Conservation (phyloP, 2,797 vertebrate genomes). For the Ctenosaura bakeri region DNA sequence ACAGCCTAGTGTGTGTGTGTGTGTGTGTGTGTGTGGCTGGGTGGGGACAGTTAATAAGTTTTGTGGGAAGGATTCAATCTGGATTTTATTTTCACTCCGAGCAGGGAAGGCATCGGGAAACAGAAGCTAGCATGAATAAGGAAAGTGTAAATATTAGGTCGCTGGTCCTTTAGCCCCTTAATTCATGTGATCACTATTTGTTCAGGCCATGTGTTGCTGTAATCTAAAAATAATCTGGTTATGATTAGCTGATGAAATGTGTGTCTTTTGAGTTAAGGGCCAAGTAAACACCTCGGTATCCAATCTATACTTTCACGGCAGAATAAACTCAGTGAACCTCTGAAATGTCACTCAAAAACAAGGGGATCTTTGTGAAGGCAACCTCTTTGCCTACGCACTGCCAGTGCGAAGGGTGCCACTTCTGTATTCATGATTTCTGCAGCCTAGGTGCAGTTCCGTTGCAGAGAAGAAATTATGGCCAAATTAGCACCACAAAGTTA, state of each 20-base stretch:
- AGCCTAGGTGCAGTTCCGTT: neutral
- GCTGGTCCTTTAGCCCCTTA: neutral
- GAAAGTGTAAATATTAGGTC: constrained; percentile 29
- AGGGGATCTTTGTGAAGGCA: constrained; percentile 18
- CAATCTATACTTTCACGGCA: neutral
- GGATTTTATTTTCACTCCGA: neutral
- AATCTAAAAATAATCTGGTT: constrained; percentile 33
- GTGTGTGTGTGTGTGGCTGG: no score
- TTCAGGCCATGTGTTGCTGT: constrained; percentile 45
- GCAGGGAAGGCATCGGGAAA: neutral
- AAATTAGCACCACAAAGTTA: neutral
- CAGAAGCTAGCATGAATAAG: neutral
- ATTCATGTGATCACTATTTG: constrained; percentile 12
- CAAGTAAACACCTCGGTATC: constrained; percentile 52
- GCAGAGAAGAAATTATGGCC: neutral
- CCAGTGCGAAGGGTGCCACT: constrained; percentile 20
- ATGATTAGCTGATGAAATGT: constrained; percentile 49
- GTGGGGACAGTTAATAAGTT: neutral
- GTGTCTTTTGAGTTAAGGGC: constrained; percentile 42
- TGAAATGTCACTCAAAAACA: constrained; percentile 5
- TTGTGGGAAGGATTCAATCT: neutral
- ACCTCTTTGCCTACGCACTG: neutral
- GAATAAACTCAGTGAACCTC: constrained; percentile 41
- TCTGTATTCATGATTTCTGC: neutral
- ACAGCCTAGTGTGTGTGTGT: no score